Evolutionary conservation across 2,797 vertebrate genomes (phyloP), one percentile per base, ranked within the genome.

Genomic region (Parauchenoglanis ngamensis): DNA sequence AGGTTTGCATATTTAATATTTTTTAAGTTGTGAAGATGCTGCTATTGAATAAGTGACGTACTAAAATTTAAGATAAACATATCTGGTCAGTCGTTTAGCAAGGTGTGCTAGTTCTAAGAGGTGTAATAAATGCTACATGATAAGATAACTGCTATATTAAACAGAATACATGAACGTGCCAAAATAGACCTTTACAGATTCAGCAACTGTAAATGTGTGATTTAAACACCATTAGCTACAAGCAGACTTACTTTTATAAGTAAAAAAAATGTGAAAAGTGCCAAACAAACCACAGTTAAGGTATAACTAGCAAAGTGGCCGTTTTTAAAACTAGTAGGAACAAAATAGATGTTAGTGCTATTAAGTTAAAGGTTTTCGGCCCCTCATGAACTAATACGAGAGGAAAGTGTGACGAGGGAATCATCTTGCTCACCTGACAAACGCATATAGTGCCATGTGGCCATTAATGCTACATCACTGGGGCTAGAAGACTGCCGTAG

Each of bases 21-120:
- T 83, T 92, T 94, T 92, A 91, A 95, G 94, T 95, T 94, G 94
- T 95, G 92, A 95, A 95, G 94, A 95, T 96, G 96, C 96, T 96
- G 96, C 96, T 96, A 96, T 95, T 95, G 93, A 95, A 94, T 95
- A 94, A 95, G 94, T 93, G 93, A 95, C 94, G 93, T 95, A 94
- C 92, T 94, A 94, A 94, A 94, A 90, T 85, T 92, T 93, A 93
- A 92, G 89, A 90, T 92, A 87, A 94, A 96, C 96, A 96, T 96
- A 96, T 95, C 95, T 93, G 94, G 92, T 92, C 92, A 93, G 93
- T 94, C 91, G 91, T 92, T 95, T 94, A 95, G 94, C 95, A 92
- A 92, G 94, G 90, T 88, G 91, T 90, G 89, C 92, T 95, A 94
- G 94, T 92, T 92, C 91, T 90, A 91, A 94, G 93, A 90, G 93